A percentile compares a stretch with the other conserved stretches of the same genome.
phyloP scores from a whole-genome alignment of 2,797 vertebrate genomes.

The Nyctalus aviator region DNA sequence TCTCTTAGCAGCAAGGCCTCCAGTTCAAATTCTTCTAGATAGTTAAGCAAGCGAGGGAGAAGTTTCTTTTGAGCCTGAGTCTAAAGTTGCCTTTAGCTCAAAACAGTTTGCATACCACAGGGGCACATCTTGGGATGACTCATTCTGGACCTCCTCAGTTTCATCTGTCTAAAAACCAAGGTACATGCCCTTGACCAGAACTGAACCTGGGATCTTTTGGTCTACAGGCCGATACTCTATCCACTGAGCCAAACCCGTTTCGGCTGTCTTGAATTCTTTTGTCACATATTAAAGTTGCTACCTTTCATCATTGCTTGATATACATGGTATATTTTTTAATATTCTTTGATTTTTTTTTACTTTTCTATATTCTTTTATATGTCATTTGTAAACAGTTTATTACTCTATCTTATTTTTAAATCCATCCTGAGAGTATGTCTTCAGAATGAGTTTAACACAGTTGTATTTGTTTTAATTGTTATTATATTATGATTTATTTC shows the following conservation, averaged over 20 bases:
- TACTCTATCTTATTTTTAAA: conserved; percentile 46
- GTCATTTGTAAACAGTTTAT: not conserved
- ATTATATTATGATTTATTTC: not conserved
- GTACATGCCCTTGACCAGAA: no score
- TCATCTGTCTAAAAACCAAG: not conserved
- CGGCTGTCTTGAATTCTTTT: not conserved
- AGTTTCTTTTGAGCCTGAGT: not conserved
- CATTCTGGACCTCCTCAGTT: not conserved
- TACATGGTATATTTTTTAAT: not conserved
- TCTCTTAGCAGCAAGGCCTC: not conserved
- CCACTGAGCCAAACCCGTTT: no score
- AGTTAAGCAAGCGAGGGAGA: not conserved
- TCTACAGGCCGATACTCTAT: no score
- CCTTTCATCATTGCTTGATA: not conserved
- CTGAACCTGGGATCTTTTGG: no score
- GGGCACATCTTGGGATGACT: not conserved
- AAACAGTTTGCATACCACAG: not conserved
- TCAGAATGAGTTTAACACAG: not conserved
- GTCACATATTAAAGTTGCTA: conserved; percentile 5
- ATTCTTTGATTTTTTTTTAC: conserved; percentile 9
- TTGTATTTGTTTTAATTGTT: not conserved
- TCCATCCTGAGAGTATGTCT: not conserved
- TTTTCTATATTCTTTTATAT: not conserved
- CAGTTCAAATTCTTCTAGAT: not conserved
- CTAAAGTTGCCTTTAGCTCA: not conserved